Percentiles rank a stretch among this genome's conserved stretches.
These are phyloP conservation scores for Agrochola lychnidis DNA, from an alignment of 2,888 invertebrate species.

Conservation along the genomic window DNA sequence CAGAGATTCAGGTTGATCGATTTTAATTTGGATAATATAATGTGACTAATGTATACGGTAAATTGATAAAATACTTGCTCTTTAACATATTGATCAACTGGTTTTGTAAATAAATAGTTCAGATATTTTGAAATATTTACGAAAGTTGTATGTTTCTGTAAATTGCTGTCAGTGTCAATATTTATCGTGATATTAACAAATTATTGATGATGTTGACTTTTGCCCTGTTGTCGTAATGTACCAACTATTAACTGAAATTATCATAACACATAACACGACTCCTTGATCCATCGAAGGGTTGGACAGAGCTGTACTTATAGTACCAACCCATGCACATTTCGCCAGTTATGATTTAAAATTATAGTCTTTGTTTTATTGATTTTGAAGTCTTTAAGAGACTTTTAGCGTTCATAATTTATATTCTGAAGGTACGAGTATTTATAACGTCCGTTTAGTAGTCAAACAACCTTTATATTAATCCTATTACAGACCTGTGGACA, in stretches of 20 bases:
- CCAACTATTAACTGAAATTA: not conserved
- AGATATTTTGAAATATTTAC: not conserved
- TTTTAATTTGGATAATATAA: not conserved
- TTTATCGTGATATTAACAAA: conserved; percentile 11
- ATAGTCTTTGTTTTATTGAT: not conserved
- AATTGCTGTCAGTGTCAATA: conserved; percentile 15
- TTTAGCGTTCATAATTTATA: not conserved
- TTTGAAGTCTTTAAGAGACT: not conserved
- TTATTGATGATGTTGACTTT: conserved; percentile 10
- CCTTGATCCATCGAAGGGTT: no score
- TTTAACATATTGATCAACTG: not conserved
- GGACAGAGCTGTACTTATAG: no score
- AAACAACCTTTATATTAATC: conserved; percentile 20
- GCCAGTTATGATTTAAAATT: not conserved
- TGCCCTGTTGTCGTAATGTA: conserved; percentile 4
- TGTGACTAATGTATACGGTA: not conserved
- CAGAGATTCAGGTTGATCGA: not conserved
- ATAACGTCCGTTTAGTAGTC: not conserved
- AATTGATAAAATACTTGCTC: conserved; percentile 4
- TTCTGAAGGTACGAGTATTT: not conserved
- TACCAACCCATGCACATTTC: no score
- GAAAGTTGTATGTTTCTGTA: not conserved
- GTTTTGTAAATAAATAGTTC: conserved; percentile 23
- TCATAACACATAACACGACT: no score
- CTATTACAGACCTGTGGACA: not conserved